phyloP scores from a whole-genome alignment of 2,888 invertebrate species.

The Phyllotreta striolata region DNA sequence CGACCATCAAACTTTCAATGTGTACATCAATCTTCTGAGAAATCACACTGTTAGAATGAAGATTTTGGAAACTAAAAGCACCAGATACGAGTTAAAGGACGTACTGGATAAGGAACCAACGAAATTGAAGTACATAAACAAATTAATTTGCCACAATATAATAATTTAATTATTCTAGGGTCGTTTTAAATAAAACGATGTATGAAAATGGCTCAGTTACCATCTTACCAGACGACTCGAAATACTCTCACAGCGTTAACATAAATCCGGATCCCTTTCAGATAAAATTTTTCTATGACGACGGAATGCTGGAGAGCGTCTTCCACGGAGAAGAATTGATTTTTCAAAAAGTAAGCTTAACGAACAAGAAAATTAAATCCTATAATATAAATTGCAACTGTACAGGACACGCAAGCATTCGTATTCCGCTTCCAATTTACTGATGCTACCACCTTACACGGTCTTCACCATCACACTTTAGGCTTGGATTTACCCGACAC shows the following conservation, averaged over 20 bases:
- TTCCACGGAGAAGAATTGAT: slow-evolving; percentile 32
- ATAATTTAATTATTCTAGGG: slow-evolving; percentile 1
- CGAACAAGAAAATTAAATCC: too few relatives aligned
- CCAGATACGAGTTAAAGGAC: slow-evolving; percentile 38
- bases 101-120: slow-evolving; percentile 35
- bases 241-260: slow-evolving; percentile 21
- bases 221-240: neutral
- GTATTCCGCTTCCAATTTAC: slow-evolving; percentile 45
- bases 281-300: slow-evolving; percentile 32
- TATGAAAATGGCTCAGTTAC: slow-evolving; percentile 6
- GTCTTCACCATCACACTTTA: slow-evolving; percentile 93
- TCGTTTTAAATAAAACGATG: slow-evolving; percentile 6
- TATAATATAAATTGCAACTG: neutral
- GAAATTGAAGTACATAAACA: slow-evolving; percentile 23
- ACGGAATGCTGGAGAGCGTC: slow-evolving; percentile 21
- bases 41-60: slow-evolving; percentile 29
- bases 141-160: slow-evolving; percentile 8
- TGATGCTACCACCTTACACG: slow-evolving; percentile 42
- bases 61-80: slow-evolving; percentile 25
- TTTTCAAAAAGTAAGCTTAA: slow-evolving; percentile 34
- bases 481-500: slow-evolving; percentile 83
- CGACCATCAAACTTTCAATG: slow-evolving; percentile 18
- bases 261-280: slow-evolving; percentile 34
- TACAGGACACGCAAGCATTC: slow-evolving; percentile 37
- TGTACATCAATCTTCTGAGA: slow-evolving; percentile 30